These are phyloP conservation scores for Calcarius lapponicus DNA, from an alignment of 2,797 vertebrate genomes.

Conservation along the genomic window DNA sequence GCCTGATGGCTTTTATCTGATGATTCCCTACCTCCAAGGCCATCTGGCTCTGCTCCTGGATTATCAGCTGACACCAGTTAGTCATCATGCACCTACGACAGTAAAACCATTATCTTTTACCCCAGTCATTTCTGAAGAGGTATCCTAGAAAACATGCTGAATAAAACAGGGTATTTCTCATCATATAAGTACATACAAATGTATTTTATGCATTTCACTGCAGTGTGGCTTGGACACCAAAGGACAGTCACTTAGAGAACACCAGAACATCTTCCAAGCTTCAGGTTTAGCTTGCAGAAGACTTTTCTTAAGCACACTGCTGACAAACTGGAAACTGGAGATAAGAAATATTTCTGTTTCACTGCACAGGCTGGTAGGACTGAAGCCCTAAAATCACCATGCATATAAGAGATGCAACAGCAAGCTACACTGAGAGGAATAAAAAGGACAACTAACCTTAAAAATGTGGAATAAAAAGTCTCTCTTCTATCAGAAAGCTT, in stretches of 20 bases:
- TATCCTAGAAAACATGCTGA: not conserved
- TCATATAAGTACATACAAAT: not conserved
- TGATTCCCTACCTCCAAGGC: constrained; percentile 8
- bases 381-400: constrained; percentile 18
- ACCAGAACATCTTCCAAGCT: not conserved
- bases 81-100: constrained; percentile 8
- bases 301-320: not conserved
- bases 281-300: constrained; percentile 23
- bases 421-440: constrained; percentile 5
- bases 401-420: not conserved
- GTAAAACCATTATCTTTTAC: constrained; percentile 4
- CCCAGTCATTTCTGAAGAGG: not conserved
- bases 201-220: not conserved
- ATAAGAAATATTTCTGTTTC: constrained; percentile 38
- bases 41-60: constrained; percentile 24
- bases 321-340: constrained; percentile 28
- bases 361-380: not conserved
- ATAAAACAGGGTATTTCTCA: not conserved
- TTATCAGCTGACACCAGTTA: not conserved
- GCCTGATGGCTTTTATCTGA: constrained; percentile 28
- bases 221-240: not conserved
- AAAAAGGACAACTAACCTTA: constrained; percentile 55
- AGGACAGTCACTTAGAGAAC: not conserved
- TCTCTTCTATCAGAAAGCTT: not conserved
- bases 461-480: constrained; percentile 26